Evolutionary conservation across 1,140 invertebrate genomes (phyloP).

Genomic region (Cydia pomonella): DNA sequence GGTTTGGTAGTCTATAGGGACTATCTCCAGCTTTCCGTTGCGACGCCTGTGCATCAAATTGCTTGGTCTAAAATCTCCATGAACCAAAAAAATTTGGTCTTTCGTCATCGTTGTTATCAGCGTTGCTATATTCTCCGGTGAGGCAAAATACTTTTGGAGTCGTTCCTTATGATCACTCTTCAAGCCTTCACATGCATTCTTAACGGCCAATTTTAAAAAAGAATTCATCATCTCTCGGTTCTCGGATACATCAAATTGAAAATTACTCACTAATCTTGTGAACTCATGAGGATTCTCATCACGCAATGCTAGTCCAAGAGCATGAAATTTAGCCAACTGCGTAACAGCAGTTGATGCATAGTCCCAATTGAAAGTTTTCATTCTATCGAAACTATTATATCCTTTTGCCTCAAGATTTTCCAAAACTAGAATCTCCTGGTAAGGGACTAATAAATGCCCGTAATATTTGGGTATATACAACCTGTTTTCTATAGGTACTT

Average conservation of each 20-base stretch:
- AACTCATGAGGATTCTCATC: conserved; percentile 34
- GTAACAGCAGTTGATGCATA: conserved; percentile 40
- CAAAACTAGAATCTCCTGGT: conserved; percentile 42
- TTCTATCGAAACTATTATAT: conserved; percentile 41
- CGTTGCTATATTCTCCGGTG: not conserved
- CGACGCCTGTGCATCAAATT: conserved; percentile 54
- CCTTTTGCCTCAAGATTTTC: conserved; percentile 41
- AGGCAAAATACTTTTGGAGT: not conserved
- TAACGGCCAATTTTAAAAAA: not conserved
- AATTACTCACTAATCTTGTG: conserved; percentile 6
- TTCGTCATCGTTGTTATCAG: not conserved
- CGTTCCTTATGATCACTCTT: not conserved
- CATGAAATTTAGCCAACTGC: conserved; percentile 45
- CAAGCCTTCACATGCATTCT: not conserved
- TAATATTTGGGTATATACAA: conserved; percentile 40
- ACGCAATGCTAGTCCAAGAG: conserved; percentile 32
- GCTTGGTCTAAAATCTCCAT: conserved; percentile 62
- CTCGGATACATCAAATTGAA: too few relatives aligned
- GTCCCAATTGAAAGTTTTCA: conserved; percentile 44
- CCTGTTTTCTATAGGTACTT: conserved; percentile 24
- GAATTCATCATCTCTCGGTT: not conserved
- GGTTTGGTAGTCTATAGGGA: conserved; percentile 81
- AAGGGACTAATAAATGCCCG: conserved; percentile 15
- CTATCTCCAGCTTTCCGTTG: conserved; percentile 52
- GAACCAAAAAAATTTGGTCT: conserved; percentile 37